These are phyloP conservation scores for Phoenoteleia sp. DNA, from an alignment of 2,888 invertebrate genomes.

Conservation along the genomic window DNA sequence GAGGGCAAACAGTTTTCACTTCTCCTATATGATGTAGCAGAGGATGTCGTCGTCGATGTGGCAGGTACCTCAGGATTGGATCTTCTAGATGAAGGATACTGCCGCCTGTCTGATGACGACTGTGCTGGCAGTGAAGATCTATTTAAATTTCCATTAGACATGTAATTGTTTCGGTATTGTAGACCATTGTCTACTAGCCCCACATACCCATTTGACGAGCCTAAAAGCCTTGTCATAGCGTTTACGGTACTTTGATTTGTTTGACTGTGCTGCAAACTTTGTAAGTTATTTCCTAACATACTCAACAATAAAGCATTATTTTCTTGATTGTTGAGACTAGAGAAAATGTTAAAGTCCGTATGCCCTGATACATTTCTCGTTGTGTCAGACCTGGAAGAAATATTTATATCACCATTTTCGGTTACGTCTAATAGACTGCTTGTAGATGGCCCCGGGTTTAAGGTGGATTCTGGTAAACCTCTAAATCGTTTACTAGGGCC, in stretches of 20 bases:
- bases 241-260: not conserved
- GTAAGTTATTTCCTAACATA: conserved; percentile 64
- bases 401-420: conserved; percentile 21
- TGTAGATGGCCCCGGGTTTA: conserved; percentile 43
- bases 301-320: conserved; percentile 74
- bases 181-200: conserved; percentile 84
- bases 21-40: no score
- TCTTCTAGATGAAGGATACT: not conserved
- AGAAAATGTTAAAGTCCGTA: conserved; percentile 79
- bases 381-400: conserved; percentile 5
- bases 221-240: conserved; percentile 25
- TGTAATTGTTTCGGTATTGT: conserved; percentile 77
- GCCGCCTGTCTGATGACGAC: conserved; percentile 11
- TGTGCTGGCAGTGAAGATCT: conserved; percentile 77
- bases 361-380: conserved; percentile 64
- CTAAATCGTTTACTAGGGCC: conserved; percentile 25
- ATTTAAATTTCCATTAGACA: conserved; percentile 73
- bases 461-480: not conserved
- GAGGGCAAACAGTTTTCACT: conserved; percentile 11
- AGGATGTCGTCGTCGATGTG: conserved; percentile 12
- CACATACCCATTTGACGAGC: conserved; percentile 67
- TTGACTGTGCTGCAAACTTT: conserved; percentile 72
- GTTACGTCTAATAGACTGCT: not conserved
- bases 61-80: conserved; percentile 33
- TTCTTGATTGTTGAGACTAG: conserved; percentile 78